Evolutionary conservation across 64 coral and sea anemone genomes (phyloP), one percentile per base, ranked within the genome.

Genomic region (Catalaphyllia jardinei): DNA sequence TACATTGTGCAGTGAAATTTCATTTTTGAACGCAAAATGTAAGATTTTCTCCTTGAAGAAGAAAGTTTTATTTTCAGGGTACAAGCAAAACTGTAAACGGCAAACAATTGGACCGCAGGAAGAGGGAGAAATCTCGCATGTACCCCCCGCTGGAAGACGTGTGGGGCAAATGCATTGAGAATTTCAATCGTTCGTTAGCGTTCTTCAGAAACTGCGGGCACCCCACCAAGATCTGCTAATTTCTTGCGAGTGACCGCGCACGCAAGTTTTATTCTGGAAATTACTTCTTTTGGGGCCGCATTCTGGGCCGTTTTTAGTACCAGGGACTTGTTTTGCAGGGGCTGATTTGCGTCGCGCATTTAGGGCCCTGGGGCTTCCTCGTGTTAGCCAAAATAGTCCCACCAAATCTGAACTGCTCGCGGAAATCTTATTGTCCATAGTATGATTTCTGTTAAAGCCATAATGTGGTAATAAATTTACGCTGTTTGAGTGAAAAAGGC

Each of bases 71-170:
- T 55, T 69, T 69, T 69, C 22, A 33, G 61, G 19, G 35, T 85
- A 20, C 38, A 50, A 28, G 62, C 39, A 50, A 71, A 49, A 46
- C 62, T 50, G 52, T 28, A 27, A 71, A 85, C 35, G 39, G 22
- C 29, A 28, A 85, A 85, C 81, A 85, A 51, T 85, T 13, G 25
- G 51, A 42, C 81, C 29, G 8, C 81, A 64, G 35, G 42, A 71
- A 42, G 62, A 16, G 19, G 24, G 63, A 46, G 62, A 85, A 25
- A 85, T 71, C 8, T 85, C 60, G 6, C 33, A 35, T 12, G 4
- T 15, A 51, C 81, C 31, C 62, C 81, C 80, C 7, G 61, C 59
- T 12, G 29, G 30, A 19, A 15, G 35, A 51, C 81, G 35, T 39
- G 81, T 85, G 33, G 35, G 62, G 28, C 81, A 50, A 69, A 49